Percentiles rank a stretch among this genome's conserved stretches.
Conservation (phyloP, 2,113 vertebrate genomes). For the Tursiops truncatus region DNA sequence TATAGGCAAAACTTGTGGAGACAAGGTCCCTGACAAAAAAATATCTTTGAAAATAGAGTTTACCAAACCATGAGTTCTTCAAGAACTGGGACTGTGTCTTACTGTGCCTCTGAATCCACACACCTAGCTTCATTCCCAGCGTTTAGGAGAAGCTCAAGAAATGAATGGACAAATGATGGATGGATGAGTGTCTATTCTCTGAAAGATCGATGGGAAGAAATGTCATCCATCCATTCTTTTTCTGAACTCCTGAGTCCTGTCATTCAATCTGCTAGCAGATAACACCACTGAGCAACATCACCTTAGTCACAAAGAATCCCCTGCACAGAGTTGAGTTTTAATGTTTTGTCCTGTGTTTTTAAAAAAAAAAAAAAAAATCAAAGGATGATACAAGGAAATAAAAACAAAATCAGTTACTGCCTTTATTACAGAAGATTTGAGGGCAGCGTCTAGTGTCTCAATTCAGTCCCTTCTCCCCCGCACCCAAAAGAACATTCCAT, state of each 20-base stretch:
- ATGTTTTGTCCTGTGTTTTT: background rate
- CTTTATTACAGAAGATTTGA: background rate
- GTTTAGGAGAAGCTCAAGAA: background rate
- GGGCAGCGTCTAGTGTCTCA: background rate
- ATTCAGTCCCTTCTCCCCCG: background rate
- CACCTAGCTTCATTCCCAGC: background rate
- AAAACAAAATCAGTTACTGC: background rate
- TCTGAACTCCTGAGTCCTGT: background rate
- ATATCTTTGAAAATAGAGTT: background rate
- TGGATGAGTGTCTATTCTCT: background rate
- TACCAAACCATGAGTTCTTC: background rate
- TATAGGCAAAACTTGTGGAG: background rate
- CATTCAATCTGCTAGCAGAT: background rate
- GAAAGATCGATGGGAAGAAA: background rate
- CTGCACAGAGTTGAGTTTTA: background rate
- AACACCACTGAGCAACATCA: background rate
- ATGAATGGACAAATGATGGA: background rate
- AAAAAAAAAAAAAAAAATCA: background rate
- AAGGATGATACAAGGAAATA: background rate
- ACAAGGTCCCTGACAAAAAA: background rate
- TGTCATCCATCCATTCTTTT: background rate
- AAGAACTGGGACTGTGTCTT: background rate
- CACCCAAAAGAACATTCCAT: background rate
- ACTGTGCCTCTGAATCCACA: background rate
- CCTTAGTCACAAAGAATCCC: background rate